Percentiles rank a stretch among this genome's conserved stretches.
These are phyloP conservation scores for Amblyraja radiata DNA, from an alignment of 2,797 vertebrate genomes.

Conservation along the genomic window DNA sequence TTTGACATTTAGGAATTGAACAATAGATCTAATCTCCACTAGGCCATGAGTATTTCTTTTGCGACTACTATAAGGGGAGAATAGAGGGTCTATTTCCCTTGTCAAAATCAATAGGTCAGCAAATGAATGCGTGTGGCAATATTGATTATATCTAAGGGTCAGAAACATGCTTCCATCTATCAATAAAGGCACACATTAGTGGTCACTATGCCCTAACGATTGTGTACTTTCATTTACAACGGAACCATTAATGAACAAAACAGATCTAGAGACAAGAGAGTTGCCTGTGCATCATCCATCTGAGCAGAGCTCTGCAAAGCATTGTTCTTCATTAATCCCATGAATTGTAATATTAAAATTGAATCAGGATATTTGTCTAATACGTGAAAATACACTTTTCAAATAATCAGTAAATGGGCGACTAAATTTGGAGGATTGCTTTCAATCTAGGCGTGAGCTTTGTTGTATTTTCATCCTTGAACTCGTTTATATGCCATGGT, in stretches of 20 bases:
- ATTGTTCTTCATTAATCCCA: neutral
- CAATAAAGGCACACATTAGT: constrained; percentile 19
- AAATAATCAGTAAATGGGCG: neutral
- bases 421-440: neutral
- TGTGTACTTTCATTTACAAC: neutral
- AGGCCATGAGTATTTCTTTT: neutral
- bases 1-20: constrained; percentile 14
- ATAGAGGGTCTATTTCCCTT: neutral
- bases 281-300: neutral
- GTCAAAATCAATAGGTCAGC: neutral
- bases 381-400: neutral
- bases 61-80: neutral
- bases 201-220: neutral
- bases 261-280: neutral
- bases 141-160: constrained; percentile 1
- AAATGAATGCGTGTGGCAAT: neutral
- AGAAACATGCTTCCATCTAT: constrained; percentile 23
- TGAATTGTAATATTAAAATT: neutral
- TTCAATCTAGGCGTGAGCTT: neutral
- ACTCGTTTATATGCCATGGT: neutral
- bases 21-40: constrained; percentile 8
- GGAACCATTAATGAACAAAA: neutral
- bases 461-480: neutral
- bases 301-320: neutral
- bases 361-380: neutral